phyloP scores from a whole-genome alignment of 2,797 vertebrate genomes.

The Phataginus tetradactyla region DNA sequence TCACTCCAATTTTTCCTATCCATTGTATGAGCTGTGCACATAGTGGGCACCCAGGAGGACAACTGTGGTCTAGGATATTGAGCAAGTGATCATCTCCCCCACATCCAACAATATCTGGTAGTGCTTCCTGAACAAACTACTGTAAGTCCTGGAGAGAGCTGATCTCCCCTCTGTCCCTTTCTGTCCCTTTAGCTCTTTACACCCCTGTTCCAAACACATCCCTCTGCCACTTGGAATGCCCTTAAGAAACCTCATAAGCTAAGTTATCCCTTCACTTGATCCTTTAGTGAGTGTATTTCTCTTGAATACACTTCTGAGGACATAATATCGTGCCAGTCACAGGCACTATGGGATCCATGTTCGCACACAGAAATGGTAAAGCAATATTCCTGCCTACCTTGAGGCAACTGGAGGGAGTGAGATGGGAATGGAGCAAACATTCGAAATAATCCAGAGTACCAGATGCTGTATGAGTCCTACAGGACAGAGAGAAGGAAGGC shows the following conservation, averaged over 20 bases:
- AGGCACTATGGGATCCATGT: background rate
- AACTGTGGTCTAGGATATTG: background rate
- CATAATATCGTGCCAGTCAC: background rate
- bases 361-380: background rate
- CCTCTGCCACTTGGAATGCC: background rate
- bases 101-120: background rate
- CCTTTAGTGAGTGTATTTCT: background rate
- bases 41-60: background rate
- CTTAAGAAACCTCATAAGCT: background rate
- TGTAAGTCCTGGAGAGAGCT: background rate
- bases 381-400: background rate
- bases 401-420: background rate
- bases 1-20: background rate
- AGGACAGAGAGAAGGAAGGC: background rate
- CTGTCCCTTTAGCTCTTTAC: background rate
- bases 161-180: background rate
- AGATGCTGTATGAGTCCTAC: background rate
- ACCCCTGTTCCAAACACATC: background rate
- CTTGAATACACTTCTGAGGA: background rate
- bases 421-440: background rate
- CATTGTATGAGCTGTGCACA: background rate
- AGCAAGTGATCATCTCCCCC: background rate
- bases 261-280: background rate
- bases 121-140: background rate
- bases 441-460: background rate